Percentiles rank a stretch among this genome's conserved stretches.
Conservation (phyloP, 2,888 invertebrate genomes). For the Temnothorax rugatulus region DNA sequence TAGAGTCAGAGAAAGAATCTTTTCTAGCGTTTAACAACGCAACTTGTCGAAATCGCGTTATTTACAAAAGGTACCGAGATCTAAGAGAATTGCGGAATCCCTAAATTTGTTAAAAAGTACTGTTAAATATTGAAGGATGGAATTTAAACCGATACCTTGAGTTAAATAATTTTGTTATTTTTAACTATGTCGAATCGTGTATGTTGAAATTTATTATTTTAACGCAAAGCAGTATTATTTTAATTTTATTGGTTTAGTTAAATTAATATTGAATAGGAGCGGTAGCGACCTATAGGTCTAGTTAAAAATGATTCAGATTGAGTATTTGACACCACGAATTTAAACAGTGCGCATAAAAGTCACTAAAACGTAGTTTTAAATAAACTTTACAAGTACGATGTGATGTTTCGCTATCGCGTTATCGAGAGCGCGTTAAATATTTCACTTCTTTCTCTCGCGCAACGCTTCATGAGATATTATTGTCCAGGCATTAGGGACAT, state of each 20-base stretch:
- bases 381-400: background rate
- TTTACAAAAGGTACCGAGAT: background rate
- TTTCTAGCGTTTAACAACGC: background rate
- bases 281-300: no score
- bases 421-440: background rate
- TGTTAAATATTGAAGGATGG: no score
- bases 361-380: no score
- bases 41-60: background rate
- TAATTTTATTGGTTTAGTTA: no score
- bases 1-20: background rate
- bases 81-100: background rate
- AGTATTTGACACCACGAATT: no score
- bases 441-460: background rate
- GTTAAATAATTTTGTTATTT: no score
- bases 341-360: background rate
- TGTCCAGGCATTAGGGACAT: conserved; percentile 89
- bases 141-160: no score
- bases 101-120: background rate
- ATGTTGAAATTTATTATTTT: no score
- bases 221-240: no score
- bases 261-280: no score
- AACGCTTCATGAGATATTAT: background rate
- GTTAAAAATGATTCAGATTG: no score
- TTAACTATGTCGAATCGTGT: no score
- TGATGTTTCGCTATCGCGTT: background rate